Base-by-base conservation (phyloP, 2,113 vertebrate species). In the Lates calcarifer region DNA sequence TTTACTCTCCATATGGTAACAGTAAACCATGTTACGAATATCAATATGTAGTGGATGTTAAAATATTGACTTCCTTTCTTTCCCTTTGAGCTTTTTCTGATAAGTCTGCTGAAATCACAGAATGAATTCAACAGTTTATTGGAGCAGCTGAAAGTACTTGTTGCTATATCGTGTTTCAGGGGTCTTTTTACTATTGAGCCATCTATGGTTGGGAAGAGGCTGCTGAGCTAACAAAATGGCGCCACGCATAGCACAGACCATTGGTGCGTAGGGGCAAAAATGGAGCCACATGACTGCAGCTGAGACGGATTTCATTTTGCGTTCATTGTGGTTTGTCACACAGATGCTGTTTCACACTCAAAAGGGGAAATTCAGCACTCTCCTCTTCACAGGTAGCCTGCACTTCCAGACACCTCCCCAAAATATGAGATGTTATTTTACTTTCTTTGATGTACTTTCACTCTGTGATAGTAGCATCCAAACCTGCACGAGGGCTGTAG, bases 1-100 rank as follows among this genome's bases (percentile, higher is more conserved):
- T 91, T 92, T 83, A 83, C 71, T 83, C 76, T 83, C 81, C 64
- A 91, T 88, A 73, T 60, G 72, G 80, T 80, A 43, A 79, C 37
- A 78, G 65, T 77, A 83, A 79, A 82, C 35, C 47, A 67, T 33
- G 43, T 65, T 31, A 55, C 63, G 60, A 79, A 83, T 78, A 79
- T 81, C 60, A 51, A 82, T 66, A 56, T 35, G 39, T 10, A 28
- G 10, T 64, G 2, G 28, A 47, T 33, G 69, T 66, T 82, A 2
- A 81, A 69, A 58, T 69, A 82, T 47, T 53, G 49, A 64, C 29
- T 49, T 60, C 29, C 4, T 28, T 58, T 62, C 5, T 29, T 17
- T 63, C 9, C 15, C 6, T 18, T n/a, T 31, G 41, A 17, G 22
- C 13, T 49, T 49, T 39, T 6, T 67, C 43, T 53, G n/a, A n/a